These are phyloP conservation scores for Hanleya hanleyi DNA, from an alignment of 2,888 invertebrate species.

Conservation along the genomic window DNA sequence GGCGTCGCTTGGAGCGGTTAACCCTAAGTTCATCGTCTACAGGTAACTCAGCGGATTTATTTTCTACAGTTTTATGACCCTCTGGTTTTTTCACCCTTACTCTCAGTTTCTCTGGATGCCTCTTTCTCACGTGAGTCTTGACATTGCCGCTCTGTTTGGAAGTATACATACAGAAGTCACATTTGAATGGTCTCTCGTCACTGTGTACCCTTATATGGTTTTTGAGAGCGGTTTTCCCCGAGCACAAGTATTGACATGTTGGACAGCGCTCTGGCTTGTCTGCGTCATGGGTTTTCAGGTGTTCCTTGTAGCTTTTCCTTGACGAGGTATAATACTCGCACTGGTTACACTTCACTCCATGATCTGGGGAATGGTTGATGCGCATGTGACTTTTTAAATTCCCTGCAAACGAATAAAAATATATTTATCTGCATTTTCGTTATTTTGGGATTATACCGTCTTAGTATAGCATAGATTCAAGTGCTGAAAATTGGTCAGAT, in stretches of 20 bases:
- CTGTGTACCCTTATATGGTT: slow-evolving; percentile 62
- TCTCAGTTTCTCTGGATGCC: slow-evolving; percentile 52
- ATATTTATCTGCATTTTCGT: no score
- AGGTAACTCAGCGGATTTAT: not conserved
- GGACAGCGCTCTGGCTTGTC: slow-evolving; percentile 45
- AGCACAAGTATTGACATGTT: slow-evolving; percentile 60
- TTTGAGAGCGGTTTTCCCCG: slow-evolving; percentile 52
- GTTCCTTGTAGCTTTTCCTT: slow-evolving; percentile 62
- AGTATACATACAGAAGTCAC: slow-evolving; percentile 63
- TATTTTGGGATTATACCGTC: no score
- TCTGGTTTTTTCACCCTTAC: not conserved
- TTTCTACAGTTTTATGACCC: not conserved
- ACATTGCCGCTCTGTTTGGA: slow-evolving; percentile 63
- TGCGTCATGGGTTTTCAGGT: slow-evolving; percentile 59
- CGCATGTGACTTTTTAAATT: slow-evolving; percentile 71
- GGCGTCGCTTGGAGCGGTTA: not conserved
- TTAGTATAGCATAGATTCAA: no score
- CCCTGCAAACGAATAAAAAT: slow-evolving; percentile 54
- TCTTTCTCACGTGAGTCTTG: slow-evolving; percentile 62
- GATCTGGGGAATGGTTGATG: slow-evolving; percentile 66
- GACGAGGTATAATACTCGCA: slow-evolving; percentile 70
- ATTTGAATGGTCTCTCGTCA: slow-evolving; percentile 56
- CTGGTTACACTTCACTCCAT: slow-evolving; percentile 56
- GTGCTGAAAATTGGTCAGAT: no score
- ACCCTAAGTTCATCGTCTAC: not conserved